Percentiles rank a stretch among this genome's conserved stretches.
Evolutionary conservation across 2,888 invertebrate genomes (phyloP).

Genomic region (Megastigmus dorsalis): DNA sequence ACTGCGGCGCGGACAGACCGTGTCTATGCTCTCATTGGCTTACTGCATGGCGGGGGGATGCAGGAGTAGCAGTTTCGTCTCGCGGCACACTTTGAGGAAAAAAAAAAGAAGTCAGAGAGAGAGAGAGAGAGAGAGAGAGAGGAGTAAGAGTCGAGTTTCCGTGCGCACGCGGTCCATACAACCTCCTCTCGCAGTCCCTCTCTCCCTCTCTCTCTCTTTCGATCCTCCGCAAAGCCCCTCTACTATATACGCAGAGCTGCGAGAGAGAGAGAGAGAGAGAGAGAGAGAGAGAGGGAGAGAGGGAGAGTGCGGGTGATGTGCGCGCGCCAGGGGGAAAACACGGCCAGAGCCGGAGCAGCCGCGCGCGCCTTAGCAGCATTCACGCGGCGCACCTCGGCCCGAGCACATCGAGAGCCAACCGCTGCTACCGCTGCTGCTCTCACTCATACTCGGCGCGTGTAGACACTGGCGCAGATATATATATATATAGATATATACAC

Average conservation of each 20-base stretch:
- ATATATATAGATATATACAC: too few relatives aligned
- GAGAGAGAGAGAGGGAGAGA: too few relatives aligned
- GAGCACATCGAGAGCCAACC: constrained; percentile 64
- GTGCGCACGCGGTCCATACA: constrained; percentile 17
- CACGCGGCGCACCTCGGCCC: constrained; percentile 71
- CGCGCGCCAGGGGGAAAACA: constrained; percentile 55
- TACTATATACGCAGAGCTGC: constrained; percentile 42
- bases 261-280: too few relatives aligned
- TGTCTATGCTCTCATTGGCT: too few relatives aligned
- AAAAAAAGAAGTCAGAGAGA: neutral
- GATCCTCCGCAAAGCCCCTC: constrained; percentile 22
- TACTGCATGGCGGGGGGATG: too few relatives aligned
- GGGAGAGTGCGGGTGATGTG: constrained; percentile 58
- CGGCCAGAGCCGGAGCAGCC: constrained; percentile 52
- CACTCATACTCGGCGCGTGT: too few relatives aligned
- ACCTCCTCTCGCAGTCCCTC: neutral
- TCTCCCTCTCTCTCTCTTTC: neutral
- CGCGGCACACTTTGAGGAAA: too few relatives aligned
- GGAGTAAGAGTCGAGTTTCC: neutral
- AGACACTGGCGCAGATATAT: too few relatives aligned
- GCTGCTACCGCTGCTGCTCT: neutral
- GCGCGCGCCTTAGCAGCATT: constrained; percentile 66
- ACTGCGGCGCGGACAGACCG: too few relatives aligned
- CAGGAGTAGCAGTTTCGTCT: too few relatives aligned
- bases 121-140: neutral